Percentiles rank a stretch among this genome's conserved stretches.
phyloP scores from a whole-genome alignment of 2,113 vertebrate species.

The Morone saxatilis region DNA sequence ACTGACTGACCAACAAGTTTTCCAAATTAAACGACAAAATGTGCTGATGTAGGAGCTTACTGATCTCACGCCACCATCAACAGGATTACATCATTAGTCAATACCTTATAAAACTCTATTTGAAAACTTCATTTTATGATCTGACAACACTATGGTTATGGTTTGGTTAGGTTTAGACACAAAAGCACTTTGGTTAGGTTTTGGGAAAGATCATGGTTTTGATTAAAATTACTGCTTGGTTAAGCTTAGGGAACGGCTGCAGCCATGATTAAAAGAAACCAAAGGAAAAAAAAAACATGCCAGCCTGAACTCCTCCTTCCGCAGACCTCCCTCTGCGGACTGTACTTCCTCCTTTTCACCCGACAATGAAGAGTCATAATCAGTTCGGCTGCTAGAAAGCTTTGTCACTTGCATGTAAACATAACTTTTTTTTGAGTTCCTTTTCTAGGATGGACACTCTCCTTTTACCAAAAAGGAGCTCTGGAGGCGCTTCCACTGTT shows the following conservation, averaged over 20 bases:
- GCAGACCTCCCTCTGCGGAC: background rate
- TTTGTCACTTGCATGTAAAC: background rate
- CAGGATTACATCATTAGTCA: background rate
- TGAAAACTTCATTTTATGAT: background rate
- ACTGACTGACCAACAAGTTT: background rate
- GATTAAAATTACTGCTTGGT: background rate
- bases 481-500: constrained; percentile 34
- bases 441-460: background rate
- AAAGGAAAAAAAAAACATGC: no score
- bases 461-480: background rate
- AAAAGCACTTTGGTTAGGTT: background rate
- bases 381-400: background rate
- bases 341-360: background rate
- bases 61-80: constrained; percentile 1
- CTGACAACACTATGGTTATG: background rate
- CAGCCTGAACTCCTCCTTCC: background rate
- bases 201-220: background rate
- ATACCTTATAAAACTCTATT: background rate
- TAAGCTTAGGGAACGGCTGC: background rate
- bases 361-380: background rate
- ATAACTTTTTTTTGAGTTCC: background rate
- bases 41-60: background rate
- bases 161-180: background rate
- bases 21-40: background rate
- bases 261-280: background rate